phyloP scores from a whole-genome alignment of 2,113 vertebrate genomes.

The Laticauda colubrina region DNA sequence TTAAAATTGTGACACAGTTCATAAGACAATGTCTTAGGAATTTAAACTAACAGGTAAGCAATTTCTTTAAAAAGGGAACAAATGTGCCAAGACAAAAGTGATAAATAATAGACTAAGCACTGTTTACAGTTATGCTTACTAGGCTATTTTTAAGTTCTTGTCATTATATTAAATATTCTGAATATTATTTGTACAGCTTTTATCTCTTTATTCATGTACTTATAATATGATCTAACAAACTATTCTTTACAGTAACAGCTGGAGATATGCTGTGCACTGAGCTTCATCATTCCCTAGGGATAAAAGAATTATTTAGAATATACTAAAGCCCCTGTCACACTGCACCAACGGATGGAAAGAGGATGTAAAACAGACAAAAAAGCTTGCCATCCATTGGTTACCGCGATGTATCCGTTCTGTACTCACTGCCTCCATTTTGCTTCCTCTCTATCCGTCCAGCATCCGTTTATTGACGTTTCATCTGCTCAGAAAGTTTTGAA shows the following conservation, averaged over 20 bases:
- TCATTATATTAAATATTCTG: constrained; percentile 57
- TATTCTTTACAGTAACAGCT: constrained; percentile 44
- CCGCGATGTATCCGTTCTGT: too few relatives aligned
- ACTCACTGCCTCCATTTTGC: too few relatives aligned
- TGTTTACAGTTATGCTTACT: constrained; percentile 30
- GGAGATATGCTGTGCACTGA: not conserved
- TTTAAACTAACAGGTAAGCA: not conserved
- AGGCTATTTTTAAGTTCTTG: constrained; percentile 22
- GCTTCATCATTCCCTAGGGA: constrained; percentile 21
- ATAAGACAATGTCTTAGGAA: not conserved
- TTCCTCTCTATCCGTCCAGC: too few relatives aligned
- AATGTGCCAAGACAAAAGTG: not conserved
- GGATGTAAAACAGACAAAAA: too few relatives aligned
- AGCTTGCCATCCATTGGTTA: too few relatives aligned
- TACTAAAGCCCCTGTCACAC: too few relatives aligned
- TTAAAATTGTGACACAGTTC: not conserved
- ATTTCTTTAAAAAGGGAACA: not conserved
- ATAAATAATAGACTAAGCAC: constrained; percentile 7
- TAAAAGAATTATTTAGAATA: not conserved
- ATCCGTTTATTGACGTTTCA: too few relatives aligned
- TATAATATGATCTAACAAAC: constrained; percentile 51
- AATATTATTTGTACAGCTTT: constrained; percentile 55
- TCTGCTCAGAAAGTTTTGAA: too few relatives aligned
- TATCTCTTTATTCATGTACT: constrained; percentile 32
- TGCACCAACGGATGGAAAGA: too few relatives aligned